These are phyloP conservation scores for Drosophila suzukii DNA, from an alignment of 1,140 invertebrate species.

Conservation along the genomic window DNA sequence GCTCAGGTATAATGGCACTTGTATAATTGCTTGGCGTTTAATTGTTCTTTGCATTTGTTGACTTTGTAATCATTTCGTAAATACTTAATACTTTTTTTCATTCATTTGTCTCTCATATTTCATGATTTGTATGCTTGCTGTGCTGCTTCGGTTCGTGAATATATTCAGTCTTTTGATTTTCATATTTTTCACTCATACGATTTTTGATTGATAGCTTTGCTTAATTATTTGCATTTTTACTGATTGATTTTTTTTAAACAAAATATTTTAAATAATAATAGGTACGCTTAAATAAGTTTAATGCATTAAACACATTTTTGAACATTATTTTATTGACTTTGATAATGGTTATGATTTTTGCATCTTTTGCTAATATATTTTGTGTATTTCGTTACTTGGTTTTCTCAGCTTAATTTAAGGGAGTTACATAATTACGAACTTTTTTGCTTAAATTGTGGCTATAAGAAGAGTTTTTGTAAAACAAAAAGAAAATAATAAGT, in stretches of 20 bases:
- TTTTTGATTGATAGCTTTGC: constrained; percentile 47
- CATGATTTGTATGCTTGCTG: constrained; percentile 13
- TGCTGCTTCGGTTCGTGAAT: constrained; percentile 22
- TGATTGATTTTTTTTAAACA: constrained; percentile 63
- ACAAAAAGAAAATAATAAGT: constrained; percentile 59
- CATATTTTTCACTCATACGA: constrained; percentile 22
- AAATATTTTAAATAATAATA: constrained; percentile 76
- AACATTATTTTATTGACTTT: constrained; percentile 83
- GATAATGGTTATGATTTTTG: constrained; percentile 72
- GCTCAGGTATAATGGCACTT: constrained; percentile 43
- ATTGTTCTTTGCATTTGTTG: constrained; percentile 21
- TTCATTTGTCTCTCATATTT: constrained; percentile 23
- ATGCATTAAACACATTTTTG: constrained; percentile 78
- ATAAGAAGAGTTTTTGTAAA: constrained; percentile 34
- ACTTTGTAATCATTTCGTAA: constrained; percentile 17
- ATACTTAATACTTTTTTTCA: constrained; percentile 29
- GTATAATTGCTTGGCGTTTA: neutral
- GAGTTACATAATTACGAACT: constrained; percentile 64
- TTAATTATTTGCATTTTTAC: constrained; percentile 55
- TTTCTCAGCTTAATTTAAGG: constrained; percentile 67
- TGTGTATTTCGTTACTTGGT: constrained; percentile 69
- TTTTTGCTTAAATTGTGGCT: constrained; percentile 60
- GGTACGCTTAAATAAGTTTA: constrained; percentile 77
- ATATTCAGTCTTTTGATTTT: constrained; percentile 33
- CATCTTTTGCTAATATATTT: constrained; percentile 74